Percentiles rank a stretch among this genome's conserved stretches.
Conservation (phyloP, 2,888 invertebrate species). For the Willowsia nigromaculata region DNA sequence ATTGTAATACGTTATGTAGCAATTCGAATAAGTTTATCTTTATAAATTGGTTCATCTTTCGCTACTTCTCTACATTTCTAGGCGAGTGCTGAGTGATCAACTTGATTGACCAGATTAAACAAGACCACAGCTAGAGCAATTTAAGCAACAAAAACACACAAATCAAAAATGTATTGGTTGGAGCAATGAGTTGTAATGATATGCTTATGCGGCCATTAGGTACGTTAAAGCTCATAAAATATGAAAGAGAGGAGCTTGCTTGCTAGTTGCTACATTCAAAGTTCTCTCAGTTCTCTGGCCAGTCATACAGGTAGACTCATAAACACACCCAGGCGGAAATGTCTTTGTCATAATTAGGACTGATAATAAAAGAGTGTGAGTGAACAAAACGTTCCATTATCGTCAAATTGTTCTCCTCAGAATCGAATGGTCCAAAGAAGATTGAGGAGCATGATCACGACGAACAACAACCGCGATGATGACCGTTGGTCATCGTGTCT, state of each 20-base stretch:
- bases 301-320: conserved; percentile 8
- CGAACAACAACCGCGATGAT: neutral
- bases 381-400: conserved; percentile 44
- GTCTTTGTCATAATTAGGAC: conserved; percentile 67
- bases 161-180: neutral
- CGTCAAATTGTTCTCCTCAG: neutral
- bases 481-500: neutral
- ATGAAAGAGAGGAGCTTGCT: neutral
- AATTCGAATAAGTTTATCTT: no score
- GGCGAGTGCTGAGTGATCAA: no score
- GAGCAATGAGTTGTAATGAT: neutral
- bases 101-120: neutral
- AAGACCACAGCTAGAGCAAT: neutral
- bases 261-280: neutral
- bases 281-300: neutral
- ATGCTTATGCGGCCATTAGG: neutral
- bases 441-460: conserved; percentile 30
- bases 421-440: neutral
- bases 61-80: no score
- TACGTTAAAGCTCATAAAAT: neutral
- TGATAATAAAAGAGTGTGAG: conserved; percentile 44
- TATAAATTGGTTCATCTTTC: no score
- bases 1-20: no score
- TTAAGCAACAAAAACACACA: neutral
- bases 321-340: conserved; percentile 72